Base-by-base conservation (phyloP, 2,113 vertebrate genomes). In the Chelonoidis abingdonii region DNA sequence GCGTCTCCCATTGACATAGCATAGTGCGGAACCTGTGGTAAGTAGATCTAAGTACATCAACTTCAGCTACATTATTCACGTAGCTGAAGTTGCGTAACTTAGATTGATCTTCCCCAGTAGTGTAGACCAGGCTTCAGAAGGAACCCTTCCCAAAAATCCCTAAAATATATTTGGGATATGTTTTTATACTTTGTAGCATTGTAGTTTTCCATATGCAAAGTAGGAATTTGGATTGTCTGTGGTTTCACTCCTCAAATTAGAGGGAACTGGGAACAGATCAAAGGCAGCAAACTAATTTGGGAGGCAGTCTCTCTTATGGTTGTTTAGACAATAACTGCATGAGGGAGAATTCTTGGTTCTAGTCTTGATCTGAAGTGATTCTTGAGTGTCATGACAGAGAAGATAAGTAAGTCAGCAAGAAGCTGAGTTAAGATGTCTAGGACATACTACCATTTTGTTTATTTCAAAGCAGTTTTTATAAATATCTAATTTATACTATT, bases 351-450 rank as follows among this genome's bases (percentile, higher is more conserved):
- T 25, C 12, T 78, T 27, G 75, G 41, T 47, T 47, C 75, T 27
- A 4, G 24, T 78, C 75, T 78, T 78, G 75, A 16, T 47, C 75
- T 78, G 44, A 47, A 44, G 25, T 47, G 41, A 44, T 24, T 78
- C 24, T 47, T 78, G 38, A 29, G 24, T 78, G 75, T 13, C 75
- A 2, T 0, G n/a, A 54, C 91, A 2, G 4, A n/a, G 50, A 49
- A 78, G 65, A 88, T 56, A 1, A 1, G 52, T 24, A 1, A 1
- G 9, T 84, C 49, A 14, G 21, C 80, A 82, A 5, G 84, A 79
- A 56, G 38, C 4, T 10, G 1, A 0, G 31, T 87, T 47, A 13
- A n/a, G 2, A 1, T 12, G 16, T 50, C 92, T 56, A 75, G 79
- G 14, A 2, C 10, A 53, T 21, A 12, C 49, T 3, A 3, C 16